Evolutionary conservation across 2,113 vertebrate genomes (phyloP).

Genomic region (Apodemus sylvaticus): DNA sequence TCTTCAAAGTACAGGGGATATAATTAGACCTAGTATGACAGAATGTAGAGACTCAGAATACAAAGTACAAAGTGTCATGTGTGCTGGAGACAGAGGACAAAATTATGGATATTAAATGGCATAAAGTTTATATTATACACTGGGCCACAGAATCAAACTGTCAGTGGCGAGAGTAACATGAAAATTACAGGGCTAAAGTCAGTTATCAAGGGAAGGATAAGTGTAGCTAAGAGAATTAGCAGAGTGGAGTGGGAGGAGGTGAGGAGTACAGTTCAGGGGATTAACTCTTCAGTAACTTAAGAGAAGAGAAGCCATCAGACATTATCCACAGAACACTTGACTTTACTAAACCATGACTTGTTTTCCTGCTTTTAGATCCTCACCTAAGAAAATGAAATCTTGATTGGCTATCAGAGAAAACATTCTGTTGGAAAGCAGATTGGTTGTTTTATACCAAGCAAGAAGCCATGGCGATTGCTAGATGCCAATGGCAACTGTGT

Average conservation of each 20-base stretch:
- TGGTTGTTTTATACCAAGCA: neutral
- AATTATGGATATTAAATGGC: conserved; percentile 60
- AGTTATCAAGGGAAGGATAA: conserved; percentile 49
- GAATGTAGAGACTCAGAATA: conserved; percentile 36
- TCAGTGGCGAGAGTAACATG: conserved; percentile 48
- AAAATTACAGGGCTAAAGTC: conserved; percentile 63
- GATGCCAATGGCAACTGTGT: neutral
- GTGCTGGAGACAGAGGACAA: conserved; percentile 48
- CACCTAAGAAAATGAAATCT: conserved; percentile 17
- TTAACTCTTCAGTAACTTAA: conserved; percentile 36
- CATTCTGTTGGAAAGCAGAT: neutral
- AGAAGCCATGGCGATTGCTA: neutral
- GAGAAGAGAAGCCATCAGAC: neutral
- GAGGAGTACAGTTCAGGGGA: neutral
- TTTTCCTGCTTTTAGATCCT: conserved; percentile 36
- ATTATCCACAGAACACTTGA: neutral
- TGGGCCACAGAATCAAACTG: conserved; percentile 61
- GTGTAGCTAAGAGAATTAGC: conserved; percentile 27
- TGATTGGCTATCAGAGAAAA: neutral
- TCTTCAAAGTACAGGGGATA: conserved; percentile 38
- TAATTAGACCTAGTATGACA: conserved; percentile 49
- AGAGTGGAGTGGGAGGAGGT: neutral
- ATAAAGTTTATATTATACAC: conserved; percentile 46
- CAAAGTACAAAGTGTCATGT: conserved; percentile 44
- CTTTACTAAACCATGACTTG: neutral